Percentiles rank a stretch among this genome's conserved stretches.
Conservation (phyloP, 2,113 vertebrate genomes). For the Oryzias celebensis region DNA sequence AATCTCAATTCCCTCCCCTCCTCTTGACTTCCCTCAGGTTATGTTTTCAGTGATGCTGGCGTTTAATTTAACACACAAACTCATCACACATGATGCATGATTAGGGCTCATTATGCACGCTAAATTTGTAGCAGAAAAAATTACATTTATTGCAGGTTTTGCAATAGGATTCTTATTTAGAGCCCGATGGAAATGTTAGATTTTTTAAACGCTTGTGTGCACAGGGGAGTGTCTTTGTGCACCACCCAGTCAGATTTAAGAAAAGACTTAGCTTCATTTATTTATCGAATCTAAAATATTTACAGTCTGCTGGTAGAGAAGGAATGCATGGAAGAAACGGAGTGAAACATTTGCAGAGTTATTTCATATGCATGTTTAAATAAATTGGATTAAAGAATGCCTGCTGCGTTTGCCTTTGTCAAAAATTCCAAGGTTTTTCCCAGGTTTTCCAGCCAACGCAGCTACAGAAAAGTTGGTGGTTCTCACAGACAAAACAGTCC, state of each 20-base stretch:
- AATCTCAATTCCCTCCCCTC: conserved; percentile 7
- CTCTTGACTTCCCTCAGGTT: conserved; percentile 2
- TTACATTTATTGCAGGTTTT: no score
- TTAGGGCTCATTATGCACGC: no score
- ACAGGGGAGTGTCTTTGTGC: conserved; percentile 36
- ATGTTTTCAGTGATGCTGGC: conserved; percentile 22
- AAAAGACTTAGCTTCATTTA: conserved; percentile 75
- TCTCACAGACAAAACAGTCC: conserved; percentile 40
- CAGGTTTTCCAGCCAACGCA: conserved; percentile 47
- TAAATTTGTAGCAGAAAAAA: no score
- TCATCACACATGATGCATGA: conserved; percentile 31
- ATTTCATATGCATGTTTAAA: conserved; percentile 58
- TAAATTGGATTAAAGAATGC: conserved; percentile 45
- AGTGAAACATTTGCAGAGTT: conserved; percentile 59
- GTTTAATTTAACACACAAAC: conserved; percentile 26
- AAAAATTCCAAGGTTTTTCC: conserved; percentile 49
- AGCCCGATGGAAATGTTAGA: conserved; percentile 25
- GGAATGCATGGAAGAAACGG: conserved; percentile 57
- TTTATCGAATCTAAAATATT: conserved; percentile 76
- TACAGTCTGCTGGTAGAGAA: conserved; percentile 63
- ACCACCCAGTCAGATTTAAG: conserved; percentile 44
- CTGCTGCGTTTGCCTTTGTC: conserved; percentile 56
- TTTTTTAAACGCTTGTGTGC: conserved; percentile 39
- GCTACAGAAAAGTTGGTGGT: conserved; percentile 18
- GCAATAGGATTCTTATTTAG: conserved; percentile 23